These are phyloP conservation scores for Argyrosomus regius DNA, from an alignment of 2,797 vertebrate species.

Conservation along the genomic window DNA sequence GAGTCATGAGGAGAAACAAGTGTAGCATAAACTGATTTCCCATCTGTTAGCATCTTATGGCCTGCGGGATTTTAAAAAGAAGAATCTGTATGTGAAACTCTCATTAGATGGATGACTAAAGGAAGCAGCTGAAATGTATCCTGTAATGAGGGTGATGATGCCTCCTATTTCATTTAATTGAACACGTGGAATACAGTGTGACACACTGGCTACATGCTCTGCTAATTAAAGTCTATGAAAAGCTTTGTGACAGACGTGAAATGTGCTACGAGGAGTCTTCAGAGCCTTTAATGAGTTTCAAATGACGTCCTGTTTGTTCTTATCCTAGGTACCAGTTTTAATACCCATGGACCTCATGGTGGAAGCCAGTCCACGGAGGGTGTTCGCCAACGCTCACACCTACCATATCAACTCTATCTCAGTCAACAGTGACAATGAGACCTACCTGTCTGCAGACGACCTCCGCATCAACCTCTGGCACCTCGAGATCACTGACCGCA, in stretches of 20 bases:
- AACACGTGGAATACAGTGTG: neutral
- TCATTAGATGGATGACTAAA: neutral
- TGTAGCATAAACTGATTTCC: neutral
- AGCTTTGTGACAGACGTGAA: neutral
- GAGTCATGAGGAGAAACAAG: neutral
- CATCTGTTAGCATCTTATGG: neutral
- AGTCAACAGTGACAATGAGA: conserved; percentile 98
- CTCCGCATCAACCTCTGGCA: conserved; percentile 98
- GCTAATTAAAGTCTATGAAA: neutral
- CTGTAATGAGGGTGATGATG: neutral
- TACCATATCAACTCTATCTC: conserved; percentile 99
- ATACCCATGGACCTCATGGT: conserved; percentile 99
- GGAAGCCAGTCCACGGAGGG: conserved; percentile 96
- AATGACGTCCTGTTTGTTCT: neutral
- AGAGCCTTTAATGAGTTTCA: neutral
- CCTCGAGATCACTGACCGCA: conserved; percentile 98
- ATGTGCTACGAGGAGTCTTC: neutral
- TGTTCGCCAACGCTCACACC: conserved; percentile 98
- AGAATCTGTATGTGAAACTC: neutral
- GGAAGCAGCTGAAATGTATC: neutral
- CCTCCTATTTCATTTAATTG: neutral
- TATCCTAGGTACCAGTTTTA: conserved; percentile 93
- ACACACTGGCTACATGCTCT: neutral
- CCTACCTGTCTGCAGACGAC: conserved; percentile 98
- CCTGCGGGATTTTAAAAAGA: neutral